Conservation (phyloP, 2,113 vertebrate genomes). For the Amblyornis subalaris region DNA sequence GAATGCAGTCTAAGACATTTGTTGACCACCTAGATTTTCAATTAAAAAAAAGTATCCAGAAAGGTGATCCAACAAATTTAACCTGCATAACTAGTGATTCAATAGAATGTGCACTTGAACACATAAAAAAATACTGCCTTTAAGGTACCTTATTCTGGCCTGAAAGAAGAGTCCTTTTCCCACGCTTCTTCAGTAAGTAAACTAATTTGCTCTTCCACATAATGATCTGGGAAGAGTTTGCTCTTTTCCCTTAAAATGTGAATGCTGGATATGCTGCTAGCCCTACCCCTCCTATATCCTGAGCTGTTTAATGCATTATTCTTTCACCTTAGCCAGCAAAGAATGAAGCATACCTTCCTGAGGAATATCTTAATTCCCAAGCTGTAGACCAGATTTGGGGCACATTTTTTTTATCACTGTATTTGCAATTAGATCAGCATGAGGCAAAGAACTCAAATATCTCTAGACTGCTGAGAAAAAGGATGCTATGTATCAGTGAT, state of each 20-base stretch:
- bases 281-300: background rate
- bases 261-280: background rate
- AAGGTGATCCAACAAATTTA: background rate
- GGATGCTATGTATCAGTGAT: background rate
- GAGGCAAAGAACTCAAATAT: background rate
- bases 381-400: background rate
- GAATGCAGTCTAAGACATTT: background rate
- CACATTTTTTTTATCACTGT: background rate
- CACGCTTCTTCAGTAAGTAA: background rate
- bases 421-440: background rate
- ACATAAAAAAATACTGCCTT: background rate
- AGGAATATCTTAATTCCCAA: background rate
- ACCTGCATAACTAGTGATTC: background rate
- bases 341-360: background rate
- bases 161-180: background rate
- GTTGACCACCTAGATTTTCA: background rate
- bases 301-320: background rate
- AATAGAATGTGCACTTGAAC: background rate
- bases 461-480: background rate
- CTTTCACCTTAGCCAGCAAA: background rate
- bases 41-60: background rate
- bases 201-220: background rate
- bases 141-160: background rate
- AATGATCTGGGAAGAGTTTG: background rate
- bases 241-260: background rate